Evolutionary conservation across 1,140 invertebrate species (phyloP), one percentile per base, ranked within the genome.

Genomic region (Scaptomyza montana): DNA sequence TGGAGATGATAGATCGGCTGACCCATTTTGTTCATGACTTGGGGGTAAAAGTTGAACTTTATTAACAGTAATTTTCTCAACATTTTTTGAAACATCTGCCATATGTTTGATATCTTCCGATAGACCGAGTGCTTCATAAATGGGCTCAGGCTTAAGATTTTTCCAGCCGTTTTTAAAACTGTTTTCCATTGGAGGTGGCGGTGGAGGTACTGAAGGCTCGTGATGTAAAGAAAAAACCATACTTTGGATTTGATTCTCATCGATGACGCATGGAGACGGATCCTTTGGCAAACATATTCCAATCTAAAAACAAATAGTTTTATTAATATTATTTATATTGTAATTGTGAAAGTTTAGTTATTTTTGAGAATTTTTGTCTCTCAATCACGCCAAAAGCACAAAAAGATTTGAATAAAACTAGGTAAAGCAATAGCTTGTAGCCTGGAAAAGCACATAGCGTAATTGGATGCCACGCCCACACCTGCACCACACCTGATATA

Each of bases 91-190:
- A 8, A 51, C 55, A 46, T 65, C 63, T 28, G 55, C 21, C 1
- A 19, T 25, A 49, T 46, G 2, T 51, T 70, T 45, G 4, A 30
- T 33, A 12, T 63, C 7, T 4, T 72, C 67, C 0, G 19, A 39
- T 19, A 68, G 49, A 59, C 51, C 93, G 12, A 97, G 95, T 0
- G 96, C 94, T 89, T 97, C 97, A 87, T 97, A 97, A 77, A 97
- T 97, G 0, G 96, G 96, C 87, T 97, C 97, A 87, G 33, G 45
- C 13, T 74, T 71, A 12, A 49, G 3, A 45, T 80, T 16, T 8
- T n/a, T 9, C 49, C 92, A 92, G n/a, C 5, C 91, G 7, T 28
- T 33, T 90, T 78, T 59, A 86, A 84, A 10, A 85, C 28, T 91
- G 82, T 92, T 92, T 7, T 82, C 77, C 28, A 80, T 73, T 41